Evolutionary conservation across 2,888 invertebrate genomes (phyloP).

Genomic region (Coleophora deauratella): DNA sequence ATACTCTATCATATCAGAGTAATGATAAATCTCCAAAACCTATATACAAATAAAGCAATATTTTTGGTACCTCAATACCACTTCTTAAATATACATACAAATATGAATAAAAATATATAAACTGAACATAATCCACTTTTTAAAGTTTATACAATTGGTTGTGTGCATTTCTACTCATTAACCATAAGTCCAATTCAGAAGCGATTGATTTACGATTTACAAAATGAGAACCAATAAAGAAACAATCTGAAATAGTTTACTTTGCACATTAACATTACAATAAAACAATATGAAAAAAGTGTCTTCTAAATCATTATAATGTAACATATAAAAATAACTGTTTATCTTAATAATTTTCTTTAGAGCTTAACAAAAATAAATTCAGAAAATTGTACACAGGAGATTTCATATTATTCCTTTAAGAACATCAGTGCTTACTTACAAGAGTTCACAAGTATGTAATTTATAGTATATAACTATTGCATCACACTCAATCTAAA

Average conservation of each 20-base stretch:
- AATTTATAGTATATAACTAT: neutral
- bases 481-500: neutral
- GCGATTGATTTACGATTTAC: slow-evolving; percentile 4
- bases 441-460: slow-evolving; percentile 46
- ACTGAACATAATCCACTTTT: slow-evolving; percentile 4
- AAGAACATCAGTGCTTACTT: slow-evolving; percentile 23
- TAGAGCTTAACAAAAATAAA: slow-evolving; percentile 30
- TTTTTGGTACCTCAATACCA: slow-evolving; percentile 26
- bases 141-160: neutral
- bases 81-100: slow-evolving; percentile 15
- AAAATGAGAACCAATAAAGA: slow-evolving; percentile 3
- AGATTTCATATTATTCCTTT: slow-evolving; percentile 31
- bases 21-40: slow-evolving; percentile 16
- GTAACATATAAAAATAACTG: neutral
- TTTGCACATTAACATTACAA: slow-evolving; percentile 2
- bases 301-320: neutral
- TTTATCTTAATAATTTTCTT: slow-evolving; percentile 4
- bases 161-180: neutral
- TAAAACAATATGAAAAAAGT: slow-evolving; percentile 1
- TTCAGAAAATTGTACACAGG: slow-evolving; percentile 36
- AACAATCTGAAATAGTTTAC: neutral
- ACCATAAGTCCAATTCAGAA: no score
- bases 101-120: slow-evolving; percentile 5
- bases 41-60: slow-evolving; percentile 29
- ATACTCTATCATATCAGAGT: slow-evolving; percentile 2